Evolutionary conservation across 2,797 vertebrate genomes (phyloP), one percentile per base, ranked within the genome.

Genomic region (Agapornis canus): DNA sequence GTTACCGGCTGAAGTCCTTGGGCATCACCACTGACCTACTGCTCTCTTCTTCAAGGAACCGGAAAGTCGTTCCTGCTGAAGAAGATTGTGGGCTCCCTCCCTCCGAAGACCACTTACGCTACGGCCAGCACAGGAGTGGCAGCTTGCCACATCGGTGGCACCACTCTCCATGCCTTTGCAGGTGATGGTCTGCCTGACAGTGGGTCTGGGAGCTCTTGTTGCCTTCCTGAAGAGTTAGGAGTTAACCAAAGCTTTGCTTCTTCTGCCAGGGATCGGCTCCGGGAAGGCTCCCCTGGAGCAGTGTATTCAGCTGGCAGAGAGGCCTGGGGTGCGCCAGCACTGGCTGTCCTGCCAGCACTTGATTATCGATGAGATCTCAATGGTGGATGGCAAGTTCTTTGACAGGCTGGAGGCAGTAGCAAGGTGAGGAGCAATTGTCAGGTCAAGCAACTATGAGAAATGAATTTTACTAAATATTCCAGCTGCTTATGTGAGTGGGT

Each of bases 61-160:
- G 99, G 99, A 22, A 99, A 99, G 95, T 99, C 99, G 2, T 99
- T 99, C 86, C 90, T 99, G 54, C 97, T 99, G 93, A 99, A 99
- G 97, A 99, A 98, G 83, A 99, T 99, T 71, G 96, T 99, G 48
- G 99, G 99, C 22, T 99, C 99, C 29, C 98, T 99, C 71, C 99
- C 99, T 68, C 99, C 99, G 0, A 99, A 98, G 81, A 98, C 98
- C 97, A 99, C 99, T 2, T 99, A 98, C 14, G 98, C 98, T 14
- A 99, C 99, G 11, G 99, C 99, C 81, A 99, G 99, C 96, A 99
- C 99, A 0, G 99, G 99, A 61, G 98, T 99, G 76, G 99, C 99
- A 1, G 99, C 99, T 2, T 99, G 99, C 92, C 99, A 99, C 95
- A 99, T 99, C 0, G 99, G 99, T 35, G 99, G 99, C 32, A 99